Evolutionary conservation across 1,140 invertebrate species (phyloP), one percentile per base, ranked within the genome.

Genomic region (Nasonia vitripennis): DNA sequence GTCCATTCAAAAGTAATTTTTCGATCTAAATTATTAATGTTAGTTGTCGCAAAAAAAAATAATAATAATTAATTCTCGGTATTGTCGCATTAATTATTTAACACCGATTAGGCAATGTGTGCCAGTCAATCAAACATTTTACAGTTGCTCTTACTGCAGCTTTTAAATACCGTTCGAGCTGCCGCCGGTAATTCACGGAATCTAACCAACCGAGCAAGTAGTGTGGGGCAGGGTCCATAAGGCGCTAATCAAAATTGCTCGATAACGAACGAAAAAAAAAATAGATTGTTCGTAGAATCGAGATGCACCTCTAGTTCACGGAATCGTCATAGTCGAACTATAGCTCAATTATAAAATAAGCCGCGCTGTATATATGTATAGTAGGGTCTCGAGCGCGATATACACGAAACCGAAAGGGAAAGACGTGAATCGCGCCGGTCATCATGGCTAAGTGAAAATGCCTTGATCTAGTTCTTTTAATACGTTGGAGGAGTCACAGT

Each of bases 341-440:
- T 70, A n/a, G n/a, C 67, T 71, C 7, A 31, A 71, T 71, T 71
- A 71, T 34, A 23, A 27, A 71, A 4, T 31, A 71, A 23, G 67
- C 9, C 67, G 10, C 48, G 10, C 0, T 45, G 7, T 67, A 37
- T 37, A 68, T 2, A 23, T 20, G 2, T 68, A 68, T 68, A 68
- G 67, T 68, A 68, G 67, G 67, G 67, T 27, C 20, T n/a, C 27
- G 67, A 27, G 51, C 51, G 51, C 51, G 0, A 10, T 17, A 55
- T 5, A 20, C 37, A 70, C 68, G 27, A 71, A 71, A 71, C 55
- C 68, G 68, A 71, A 71, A 71, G 68, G 27, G 27, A 71, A 71
- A 71, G n/a, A 31, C 2, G 2, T 31, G 68, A 31, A n/a, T 31
- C 9, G 31, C 14, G 20, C 68, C 27, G 68, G 27, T 71, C 68